A percentile compares a stretch with the other conserved stretches of the same genome.
These are phyloP conservation scores for Merodon equestris DNA, from an alignment of 2,888 invertebrate species.

Conservation along the genomic window DNA sequence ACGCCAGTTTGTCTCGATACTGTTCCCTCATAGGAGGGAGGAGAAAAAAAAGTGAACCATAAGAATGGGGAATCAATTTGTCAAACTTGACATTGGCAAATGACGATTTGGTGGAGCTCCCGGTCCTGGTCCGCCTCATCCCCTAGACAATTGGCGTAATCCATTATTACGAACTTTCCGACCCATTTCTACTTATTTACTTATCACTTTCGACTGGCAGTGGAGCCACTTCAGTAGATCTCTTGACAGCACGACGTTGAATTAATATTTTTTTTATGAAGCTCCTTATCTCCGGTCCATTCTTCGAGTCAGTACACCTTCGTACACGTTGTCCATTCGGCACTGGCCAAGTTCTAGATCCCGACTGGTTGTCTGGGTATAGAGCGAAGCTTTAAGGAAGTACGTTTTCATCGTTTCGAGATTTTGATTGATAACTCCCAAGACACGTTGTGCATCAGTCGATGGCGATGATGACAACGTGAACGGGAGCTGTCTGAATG, in stretches of 20 bases:
- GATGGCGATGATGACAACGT: too few species aligned
- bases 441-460: background rate
- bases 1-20: too few species aligned
- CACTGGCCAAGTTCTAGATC: conserved; percentile 6
- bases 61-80: conserved; percentile 35
- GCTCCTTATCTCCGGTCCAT: conserved; percentile 15
- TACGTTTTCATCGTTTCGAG: conserved; percentile 4
- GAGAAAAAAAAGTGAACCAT: background rate
- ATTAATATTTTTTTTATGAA: conserved; percentile 47
- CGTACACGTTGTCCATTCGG: too few species aligned
- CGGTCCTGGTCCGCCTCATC: conserved; percentile 9
- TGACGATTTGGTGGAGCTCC: conserved; percentile 41
- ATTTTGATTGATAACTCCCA: conserved; percentile 52
- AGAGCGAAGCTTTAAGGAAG: background rate
- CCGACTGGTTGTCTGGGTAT: conserved; percentile 6
- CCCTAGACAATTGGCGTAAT: conserved; percentile 15
- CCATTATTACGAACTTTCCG: conserved; percentile 22
- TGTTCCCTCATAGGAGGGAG: too few species aligned
- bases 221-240: background rate
- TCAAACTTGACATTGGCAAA: conserved; percentile 52
- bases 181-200: conserved; percentile 14
- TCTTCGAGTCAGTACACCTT: background rate
- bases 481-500: conserved; percentile 24
- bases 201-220: background rate
- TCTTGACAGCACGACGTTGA: conserved; percentile 36